Evolutionary conservation across 1,140 invertebrate species (phyloP).

Genomic region (Uloborus diversus): DNA sequence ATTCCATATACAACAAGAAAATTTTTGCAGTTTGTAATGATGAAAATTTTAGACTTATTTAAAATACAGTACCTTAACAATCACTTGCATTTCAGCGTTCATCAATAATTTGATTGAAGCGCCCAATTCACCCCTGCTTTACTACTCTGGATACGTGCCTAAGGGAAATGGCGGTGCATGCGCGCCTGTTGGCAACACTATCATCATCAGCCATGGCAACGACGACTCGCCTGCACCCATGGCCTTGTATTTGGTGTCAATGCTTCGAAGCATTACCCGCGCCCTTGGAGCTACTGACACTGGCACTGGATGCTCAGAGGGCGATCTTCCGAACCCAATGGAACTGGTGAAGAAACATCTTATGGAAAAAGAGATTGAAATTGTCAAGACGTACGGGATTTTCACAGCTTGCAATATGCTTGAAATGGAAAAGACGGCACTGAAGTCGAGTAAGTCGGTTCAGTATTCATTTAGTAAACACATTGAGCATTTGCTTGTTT

Average conservation of each 20-base stretch:
- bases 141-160: background rate
- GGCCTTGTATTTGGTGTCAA: background rate
- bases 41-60: background rate
- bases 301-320: background rate
- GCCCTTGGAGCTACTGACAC: background rate
- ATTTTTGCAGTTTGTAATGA: no score
- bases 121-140: background rate
- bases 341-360: background rate
- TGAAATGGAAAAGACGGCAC: background rate
- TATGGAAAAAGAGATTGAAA: background rate
- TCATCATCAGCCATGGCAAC: background rate
- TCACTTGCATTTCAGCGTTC: background rate
- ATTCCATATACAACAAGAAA: no score
- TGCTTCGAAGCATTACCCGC: background rate
- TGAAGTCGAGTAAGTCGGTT: background rate
- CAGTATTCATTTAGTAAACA: background rate
- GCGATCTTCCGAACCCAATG: background rate
- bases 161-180: background rate
- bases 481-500: background rate
- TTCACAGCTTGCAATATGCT: background rate
- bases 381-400: background rate
- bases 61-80: background rate
- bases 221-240: background rate
- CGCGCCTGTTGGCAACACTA: background rate
- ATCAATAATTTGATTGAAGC: background rate